Evolutionary conservation across 2,797 vertebrate genomes (phyloP), one percentile per base, ranked within the genome.

Genomic region (Parauchenoglanis ngamensis): DNA sequence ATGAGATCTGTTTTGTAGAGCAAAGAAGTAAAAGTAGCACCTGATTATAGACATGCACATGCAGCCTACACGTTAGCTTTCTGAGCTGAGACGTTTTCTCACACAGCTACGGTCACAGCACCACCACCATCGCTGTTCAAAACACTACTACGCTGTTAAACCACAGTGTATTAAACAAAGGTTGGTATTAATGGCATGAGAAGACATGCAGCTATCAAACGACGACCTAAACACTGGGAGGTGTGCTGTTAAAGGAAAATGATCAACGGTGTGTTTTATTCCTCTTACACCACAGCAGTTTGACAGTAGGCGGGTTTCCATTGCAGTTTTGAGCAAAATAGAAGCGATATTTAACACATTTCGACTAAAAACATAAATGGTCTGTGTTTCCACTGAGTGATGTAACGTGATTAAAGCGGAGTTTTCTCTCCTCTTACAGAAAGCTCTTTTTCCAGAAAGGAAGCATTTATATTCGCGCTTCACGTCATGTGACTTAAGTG

Each of bases 11-110:
- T 57, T 65, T 77, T 76, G 31, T 70, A 86, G 87, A 84, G 86
- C 77, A 84, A 84, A 82, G 73, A 63, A 72, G 84, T 82, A 56
- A 88, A 90, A 86, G 85, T 89, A 89, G 89, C 86, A 91, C 86
- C 90, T 87, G 68, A 76, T 86, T 56, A 84, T 87, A 67, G 73
- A 88, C 89, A 84, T 77, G 84, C 73, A 83, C 83, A 84, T 80
- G 82, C 88, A 80, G 79, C 88, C 59, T 82, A 77, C 65, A 77
- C 23, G 63, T 44, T 76, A 67, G 31, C 35, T 75, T 57, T 23
- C 19, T 35, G 7, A 63, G 28, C 75, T 25, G 73, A 61, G 65
- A 75, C 31, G n/a, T 23, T 35, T 73, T 13, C 11, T 35, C 56
- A 49, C 19, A 1, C 40, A 40, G 83, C 54, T 72, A 2, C 8